These are phyloP conservation scores for Platysternon megacephalum DNA, from an alignment of 2,113 vertebrate species.

Conservation along the genomic window DNA sequence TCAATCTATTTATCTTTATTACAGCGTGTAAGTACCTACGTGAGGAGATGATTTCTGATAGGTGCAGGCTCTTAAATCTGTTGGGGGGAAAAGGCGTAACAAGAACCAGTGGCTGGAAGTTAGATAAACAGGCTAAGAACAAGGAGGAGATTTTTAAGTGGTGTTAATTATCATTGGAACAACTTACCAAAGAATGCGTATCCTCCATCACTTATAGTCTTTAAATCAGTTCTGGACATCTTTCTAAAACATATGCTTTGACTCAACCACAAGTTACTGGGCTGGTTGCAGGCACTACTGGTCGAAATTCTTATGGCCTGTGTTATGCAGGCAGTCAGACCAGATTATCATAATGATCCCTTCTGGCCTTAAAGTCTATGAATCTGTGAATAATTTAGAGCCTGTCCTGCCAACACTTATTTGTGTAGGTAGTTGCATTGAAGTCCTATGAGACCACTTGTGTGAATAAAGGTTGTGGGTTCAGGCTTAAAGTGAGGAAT, in stretches of 20 bases:
- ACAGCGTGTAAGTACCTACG: background rate
- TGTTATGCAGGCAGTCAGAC: conserved; percentile 61
- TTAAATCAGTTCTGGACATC: background rate
- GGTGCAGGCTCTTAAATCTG: background rate
- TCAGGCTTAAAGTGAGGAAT: conserved; percentile 62
- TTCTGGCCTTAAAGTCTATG: conserved; percentile 67
- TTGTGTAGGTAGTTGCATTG: conserved; percentile 28
- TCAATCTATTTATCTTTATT: background rate
- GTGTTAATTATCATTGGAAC: background rate
- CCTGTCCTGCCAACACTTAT: conserved; percentile 37
- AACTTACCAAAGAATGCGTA: background rate
- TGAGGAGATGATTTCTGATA: background rate
- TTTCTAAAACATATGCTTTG: conserved; percentile 11
- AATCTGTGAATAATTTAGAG: conserved; percentile 69
- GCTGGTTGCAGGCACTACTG: background rate
- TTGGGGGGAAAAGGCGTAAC: background rate
- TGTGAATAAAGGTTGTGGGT: conserved; percentile 56
- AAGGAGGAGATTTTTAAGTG: background rate
- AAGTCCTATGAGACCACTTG: conserved; percentile 43
- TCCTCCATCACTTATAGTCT: conserved; percentile 6
- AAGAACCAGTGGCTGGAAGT: background rate
- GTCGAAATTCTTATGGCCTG: background rate
- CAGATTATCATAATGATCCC: conserved; percentile 60
- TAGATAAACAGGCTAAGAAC: background rate
- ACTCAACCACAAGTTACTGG: conserved; percentile 4